Evolutionary conservation across 2,888 invertebrate genomes (phyloP), one percentile per base, ranked within the genome.

Genomic region (Rhyacophila evoluta): DNA sequence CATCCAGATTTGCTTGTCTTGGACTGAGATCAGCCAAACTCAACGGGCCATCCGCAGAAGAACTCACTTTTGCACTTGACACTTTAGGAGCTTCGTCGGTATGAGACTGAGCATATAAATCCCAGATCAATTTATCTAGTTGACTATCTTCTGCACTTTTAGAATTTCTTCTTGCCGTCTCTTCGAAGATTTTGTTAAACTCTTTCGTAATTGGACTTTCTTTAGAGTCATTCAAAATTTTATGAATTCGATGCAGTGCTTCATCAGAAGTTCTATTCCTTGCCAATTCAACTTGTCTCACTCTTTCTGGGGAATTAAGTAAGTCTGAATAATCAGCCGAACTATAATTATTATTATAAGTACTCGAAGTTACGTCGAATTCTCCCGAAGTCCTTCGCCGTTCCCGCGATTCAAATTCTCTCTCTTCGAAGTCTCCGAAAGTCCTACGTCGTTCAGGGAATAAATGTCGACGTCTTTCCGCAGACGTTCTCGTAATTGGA

Each of bases 151-250:
- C 55, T 25, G 19, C 6, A 19, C 1, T 71, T 15, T 67, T 41
- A 8, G 74, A 72, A 29, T 71, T 72, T 11, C 72, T 36, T 73
- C 67, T 72, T 11, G 73, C 19, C 1, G 75, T 41, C 36, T 79
- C 77, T 68, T 73, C 74, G 19, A 81, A 80, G 6, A 81, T 36
- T 25, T 74, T 33, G 74, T 78, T 81, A 55, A 81, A 81, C 29
- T 81, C 81, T 29, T 74, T 75, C 5, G 81, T 80, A 0, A 76
- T 72, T 0, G 79, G 78, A 69, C 79, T 81, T 11, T 78, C 75
- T 72, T 79, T 79, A 11, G 37, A 27, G 19, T 75, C 74, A 2
- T 78, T 75, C 27, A 78, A 78, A 55, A 55, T 5, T 8, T 55
- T 55, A 1, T 19, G 55, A 19, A 55, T 19, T 2, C 55, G 8